Conservation (phyloP, 1,140 invertebrate species). For the Diabrotica virgifera region DNA sequence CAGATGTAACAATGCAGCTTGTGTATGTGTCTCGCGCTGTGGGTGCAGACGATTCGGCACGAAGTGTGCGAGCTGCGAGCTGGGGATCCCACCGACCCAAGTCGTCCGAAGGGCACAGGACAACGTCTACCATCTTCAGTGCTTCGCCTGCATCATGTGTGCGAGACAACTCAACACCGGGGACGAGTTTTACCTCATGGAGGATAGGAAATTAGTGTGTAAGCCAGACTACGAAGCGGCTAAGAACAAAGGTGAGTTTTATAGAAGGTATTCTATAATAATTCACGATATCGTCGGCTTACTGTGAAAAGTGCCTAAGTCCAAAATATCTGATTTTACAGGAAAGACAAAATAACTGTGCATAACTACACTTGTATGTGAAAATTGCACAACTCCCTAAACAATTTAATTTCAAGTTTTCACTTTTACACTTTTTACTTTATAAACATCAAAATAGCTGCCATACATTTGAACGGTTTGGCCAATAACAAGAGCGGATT, state of each 20-base stretch:
- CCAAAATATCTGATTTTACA: no score
- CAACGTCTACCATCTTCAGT: conserved; percentile 95
- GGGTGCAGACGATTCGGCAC: conserved; percentile 92
- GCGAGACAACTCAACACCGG: conserved; percentile 93
- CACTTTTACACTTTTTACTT: no score
- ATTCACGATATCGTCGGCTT: no score
- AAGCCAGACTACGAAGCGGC: conserved; percentile 96
- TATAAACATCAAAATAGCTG: no score
- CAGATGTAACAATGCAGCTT: conserved; percentile 46
- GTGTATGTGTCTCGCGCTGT: conserved; percentile 58
- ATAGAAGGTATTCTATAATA: no score
- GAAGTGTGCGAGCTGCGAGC: conserved; percentile 94
- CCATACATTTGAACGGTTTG: no score
- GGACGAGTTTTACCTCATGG: conserved; percentile 97
- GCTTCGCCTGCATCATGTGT: conserved; percentile 95
- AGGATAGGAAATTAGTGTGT: conserved; percentile 95
- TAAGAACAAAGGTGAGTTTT: conserved; percentile 79
- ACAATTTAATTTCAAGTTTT: no score
- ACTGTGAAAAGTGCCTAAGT: no score
- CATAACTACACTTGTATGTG: no score
- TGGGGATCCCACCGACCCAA: conserved; percentile 94
- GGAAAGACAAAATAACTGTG: no score
- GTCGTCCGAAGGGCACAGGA: conserved; percentile 91
- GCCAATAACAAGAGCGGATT: no score
- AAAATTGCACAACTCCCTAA: no score